Base-by-base conservation (phyloP, 2,113 vertebrate species). In the Phyllostomus hastatus region DNA sequence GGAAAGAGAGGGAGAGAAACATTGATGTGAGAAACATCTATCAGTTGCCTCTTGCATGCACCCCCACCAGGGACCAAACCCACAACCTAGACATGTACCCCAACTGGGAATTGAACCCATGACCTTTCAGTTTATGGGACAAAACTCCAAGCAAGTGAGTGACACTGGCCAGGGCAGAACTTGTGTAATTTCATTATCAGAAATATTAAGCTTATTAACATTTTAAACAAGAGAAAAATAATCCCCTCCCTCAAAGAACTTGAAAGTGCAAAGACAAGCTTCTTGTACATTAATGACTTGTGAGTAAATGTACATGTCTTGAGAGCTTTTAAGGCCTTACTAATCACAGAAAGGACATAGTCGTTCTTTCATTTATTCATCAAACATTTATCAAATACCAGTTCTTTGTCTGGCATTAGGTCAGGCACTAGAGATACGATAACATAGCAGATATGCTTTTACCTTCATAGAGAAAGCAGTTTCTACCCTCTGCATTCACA, bases 311-410 rank as follows among this genome's bases (percentile, higher is more conserved):
- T 87, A 66, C 48, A 57, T n/a, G 50, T 95, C 50, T 85, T 88
- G 82, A 85, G 95, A 92, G 66, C 67, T 95, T 91, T 92, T 95
- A 91, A 93, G 66, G 94, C 61, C 64, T 95, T 93, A 94, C 83
- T 94, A 78, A 84, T 76, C 90, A 84, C 46, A 61, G 57, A 59
- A 90, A 95, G n/a, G 15, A 61, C 75, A 50, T 81, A 84, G 57
- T 76, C 50, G 31, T 94, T 88, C 35, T 97, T 85, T 82, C 64
- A 57, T 93, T 89, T 72, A 46, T 50, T 87, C 80, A 95, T 91
- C 90, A 93, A 96, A 96, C 94, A 95, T 92, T 92, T 84, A 94
- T 80, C 88, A 22, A 97, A 57, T 80, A 81, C 31, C 92, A 96
- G 78, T 81, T 93, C 75, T 94, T 94, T 96, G 24, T 76, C 59